Conservation (phyloP, 1,140 invertebrate species). For the Pygmarrhopalites habei region DNA sequence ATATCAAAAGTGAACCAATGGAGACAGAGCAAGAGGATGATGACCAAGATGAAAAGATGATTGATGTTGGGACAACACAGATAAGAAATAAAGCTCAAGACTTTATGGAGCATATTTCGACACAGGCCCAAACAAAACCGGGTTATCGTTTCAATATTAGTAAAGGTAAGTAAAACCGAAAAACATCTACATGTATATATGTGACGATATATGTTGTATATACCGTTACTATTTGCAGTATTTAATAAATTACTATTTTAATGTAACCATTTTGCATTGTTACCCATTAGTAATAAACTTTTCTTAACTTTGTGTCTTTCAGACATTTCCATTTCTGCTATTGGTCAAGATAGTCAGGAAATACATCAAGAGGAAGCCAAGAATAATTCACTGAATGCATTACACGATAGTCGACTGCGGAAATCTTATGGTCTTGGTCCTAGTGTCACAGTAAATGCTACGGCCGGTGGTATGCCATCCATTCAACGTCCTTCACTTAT, state of each 20-base stretch:
- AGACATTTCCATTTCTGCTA: constrained; percentile 39
- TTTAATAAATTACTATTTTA: no score
- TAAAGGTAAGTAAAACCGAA: constrained; percentile 37
- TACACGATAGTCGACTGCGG: neutral
- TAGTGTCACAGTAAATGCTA: neutral
- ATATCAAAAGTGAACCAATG: constrained; percentile 10
- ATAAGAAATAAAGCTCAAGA: constrained; percentile 17
- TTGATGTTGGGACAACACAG: neutral
- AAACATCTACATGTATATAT: constrained; percentile 21
- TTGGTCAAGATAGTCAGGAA: constrained; percentile 15
- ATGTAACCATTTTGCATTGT: no score
- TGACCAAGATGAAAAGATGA: neutral
- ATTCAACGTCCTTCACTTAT: neutral
- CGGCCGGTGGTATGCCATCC: neutral
- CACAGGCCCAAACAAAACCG: constrained; percentile 25
- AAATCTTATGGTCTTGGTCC: neutral
- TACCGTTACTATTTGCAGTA: no score
- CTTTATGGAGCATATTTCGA: constrained; percentile 33
- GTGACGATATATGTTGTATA: no score
- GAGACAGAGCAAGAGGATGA: neutral
- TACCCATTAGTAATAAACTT: no score
- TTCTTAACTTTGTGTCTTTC: no score
- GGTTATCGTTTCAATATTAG: constrained; percentile 38
- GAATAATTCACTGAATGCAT: neutral
- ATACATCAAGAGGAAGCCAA: no score